Percentiles rank a stretch among this genome's conserved stretches.
Conservation (phyloP, 2,113 vertebrate species). For the Halcyon malimbica region DNA sequence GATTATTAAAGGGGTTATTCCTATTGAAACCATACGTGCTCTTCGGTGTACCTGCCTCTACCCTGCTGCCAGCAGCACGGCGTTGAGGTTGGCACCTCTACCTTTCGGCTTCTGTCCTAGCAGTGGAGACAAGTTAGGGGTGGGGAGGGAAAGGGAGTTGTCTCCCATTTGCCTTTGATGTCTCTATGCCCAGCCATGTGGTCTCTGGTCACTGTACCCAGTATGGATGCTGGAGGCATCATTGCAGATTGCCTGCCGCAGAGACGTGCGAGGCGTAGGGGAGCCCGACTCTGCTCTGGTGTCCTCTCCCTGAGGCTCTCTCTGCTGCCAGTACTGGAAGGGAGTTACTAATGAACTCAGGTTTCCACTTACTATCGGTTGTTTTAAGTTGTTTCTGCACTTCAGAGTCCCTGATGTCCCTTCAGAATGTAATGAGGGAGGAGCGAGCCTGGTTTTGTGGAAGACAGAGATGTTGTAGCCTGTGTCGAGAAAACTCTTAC, state of each 20-base stretch:
- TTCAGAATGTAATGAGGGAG: not conserved
- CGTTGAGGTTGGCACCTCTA: rapidly evolving
- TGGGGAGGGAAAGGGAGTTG: not conserved
- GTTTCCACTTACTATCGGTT: not conserved
- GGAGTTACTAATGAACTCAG: constrained; percentile 1
- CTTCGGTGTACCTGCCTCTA: not conserved
- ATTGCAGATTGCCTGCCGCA: not conserved
- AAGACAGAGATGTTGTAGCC: not conserved
- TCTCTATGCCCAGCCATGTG: rapidly evolving
- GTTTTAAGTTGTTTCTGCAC: not conserved
- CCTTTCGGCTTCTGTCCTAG: not conserved
- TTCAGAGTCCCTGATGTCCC: not conserved
- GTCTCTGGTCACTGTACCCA: rapidly evolving
- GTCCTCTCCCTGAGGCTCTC: not conserved
- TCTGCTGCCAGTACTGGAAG: not conserved
- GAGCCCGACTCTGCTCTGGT: not conserved
- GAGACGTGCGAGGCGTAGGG: rapidly evolving
- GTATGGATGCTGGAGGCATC: not conserved
- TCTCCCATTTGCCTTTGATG: not conserved
- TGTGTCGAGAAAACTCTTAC: not conserved
- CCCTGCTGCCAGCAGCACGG: rapidly evolving
- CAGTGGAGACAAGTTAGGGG: not conserved
- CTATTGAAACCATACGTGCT: rapidly evolving
- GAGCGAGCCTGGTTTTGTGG: constrained; percentile 9
- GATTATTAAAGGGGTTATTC: not conserved